Conservation (phyloP, 2,113 vertebrate species). For the Hystrix brachyura region DNA sequence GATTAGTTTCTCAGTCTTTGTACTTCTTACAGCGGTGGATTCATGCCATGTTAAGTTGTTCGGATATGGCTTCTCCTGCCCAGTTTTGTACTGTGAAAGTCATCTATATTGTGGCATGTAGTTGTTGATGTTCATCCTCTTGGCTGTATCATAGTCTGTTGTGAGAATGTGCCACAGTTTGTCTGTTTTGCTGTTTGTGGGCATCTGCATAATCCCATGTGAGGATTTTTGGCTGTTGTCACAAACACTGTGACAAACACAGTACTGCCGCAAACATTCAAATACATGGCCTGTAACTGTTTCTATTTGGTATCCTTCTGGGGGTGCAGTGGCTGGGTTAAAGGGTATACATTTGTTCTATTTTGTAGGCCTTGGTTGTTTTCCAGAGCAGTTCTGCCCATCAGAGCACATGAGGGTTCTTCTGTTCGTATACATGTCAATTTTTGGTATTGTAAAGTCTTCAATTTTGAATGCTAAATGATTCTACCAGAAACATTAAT, state of each 20-base stretch:
- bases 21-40: neutral
- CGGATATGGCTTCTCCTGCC: neutral
- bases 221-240: neutral
- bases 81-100: neutral
- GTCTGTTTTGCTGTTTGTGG: neutral
- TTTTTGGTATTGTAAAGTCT: neutral
- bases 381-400: neutral
- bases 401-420: neutral
- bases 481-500: constrained; percentile 26
- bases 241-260: neutral
- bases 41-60: neutral
- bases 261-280: neutral
- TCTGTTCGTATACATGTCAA: neutral
- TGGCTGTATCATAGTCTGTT: neutral
- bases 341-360: neutral
- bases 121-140: neutral
- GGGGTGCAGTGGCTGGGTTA: neutral
- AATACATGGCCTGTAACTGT: neutral
- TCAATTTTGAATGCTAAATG: neutral
- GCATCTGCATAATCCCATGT: neutral
- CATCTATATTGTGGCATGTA: neutral
- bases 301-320: neutral
- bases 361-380: neutral
- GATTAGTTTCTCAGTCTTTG: neutral
- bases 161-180: neutral